Conservation (phyloP, 2,888 invertebrate genomes). For the Phyllotreta striolata region DNA sequence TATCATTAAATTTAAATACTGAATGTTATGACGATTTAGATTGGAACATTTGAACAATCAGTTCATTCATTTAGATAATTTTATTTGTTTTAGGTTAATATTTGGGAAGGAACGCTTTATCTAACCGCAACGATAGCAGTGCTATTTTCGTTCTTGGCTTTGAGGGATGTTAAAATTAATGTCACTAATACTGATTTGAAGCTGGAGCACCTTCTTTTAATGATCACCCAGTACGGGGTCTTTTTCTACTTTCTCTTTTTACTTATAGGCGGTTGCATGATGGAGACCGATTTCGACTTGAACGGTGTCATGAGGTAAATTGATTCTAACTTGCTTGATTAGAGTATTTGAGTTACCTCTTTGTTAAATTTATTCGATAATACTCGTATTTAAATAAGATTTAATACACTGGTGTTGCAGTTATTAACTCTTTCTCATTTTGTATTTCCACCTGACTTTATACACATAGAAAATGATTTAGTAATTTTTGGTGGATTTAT, state of each 20-base stretch:
- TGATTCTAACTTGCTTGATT: too few relatives aligned
- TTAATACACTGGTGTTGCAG: too few relatives aligned
- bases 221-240: slow-evolving; percentile 85
- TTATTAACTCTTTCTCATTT: too few relatives aligned
- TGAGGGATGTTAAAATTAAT: slow-evolving; percentile 46
- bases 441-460: too few relatives aligned
- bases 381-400: too few relatives aligned
- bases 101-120: slow-evolving; percentile 57
- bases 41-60: not conserved
- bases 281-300: slow-evolving; percentile 59
- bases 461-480: not conserved
- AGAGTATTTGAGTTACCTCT: too few relatives aligned
- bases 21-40: not conserved
- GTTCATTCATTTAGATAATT: not conserved
- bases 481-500: slow-evolving; percentile 4
- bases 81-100: slow-evolving; percentile 64
- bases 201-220: slow-evolving; percentile 79
- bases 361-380: too few relatives aligned
- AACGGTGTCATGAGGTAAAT: slow-evolving; percentile 47
- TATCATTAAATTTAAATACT: too few relatives aligned
- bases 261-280: slow-evolving; percentile 77
- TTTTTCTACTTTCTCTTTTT: slow-evolving; percentile 86
- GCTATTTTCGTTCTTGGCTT: slow-evolving; percentile 43
- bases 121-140: slow-evolving; percentile 47
- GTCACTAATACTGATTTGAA: slow-evolving; percentile 56